Evolutionary conservation across 2,888 invertebrate genomes (phyloP), one percentile per base, ranked within the genome.

Genomic region (Harpagoxenus sublaevis): DNA sequence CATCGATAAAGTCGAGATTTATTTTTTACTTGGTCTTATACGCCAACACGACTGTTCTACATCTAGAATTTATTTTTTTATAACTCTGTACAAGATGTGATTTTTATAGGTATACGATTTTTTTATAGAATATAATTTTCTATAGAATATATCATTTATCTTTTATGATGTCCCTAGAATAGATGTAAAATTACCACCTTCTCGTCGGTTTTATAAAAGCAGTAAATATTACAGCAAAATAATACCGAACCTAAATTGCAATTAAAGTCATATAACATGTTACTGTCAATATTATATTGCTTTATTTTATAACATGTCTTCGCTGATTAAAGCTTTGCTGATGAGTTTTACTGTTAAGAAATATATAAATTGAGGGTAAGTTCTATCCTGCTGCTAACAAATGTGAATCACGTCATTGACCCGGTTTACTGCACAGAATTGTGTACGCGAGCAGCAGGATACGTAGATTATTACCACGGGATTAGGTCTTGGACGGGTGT

Each of bases 341-440:
- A 60, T 10, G 10, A 62, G 62, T 60, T 65, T 62, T 10, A 31
- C 55, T 39, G 9, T 8, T 18, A 23, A 75, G 12, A 65, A 66
- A 65, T 28, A 45, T 55, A 60, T n/a, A 74, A 8, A 45, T 31
- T 8, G 3, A 23, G 18, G 1, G 5, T 15, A 18, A 70, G 23
- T 62, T 57, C 18, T 73, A 71, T 48, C 35, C 12, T 23, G n/a
- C 82, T 70, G 73, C 88, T 89, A 84, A 84, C 81, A 70, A 88
- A 90, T 88, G 86, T 79, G 87, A 87, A 84, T 86, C 90, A 90
- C 90, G 91, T 84, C 63, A 82, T 73, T 81, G 71, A 74, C 62
- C 74, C 51, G 85, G 85, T 85, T 85, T 85, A 86, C 63, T 74
- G 63, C 73, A 85, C 57, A 86, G 75, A 71, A 84, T 79, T 81